Evolutionary conservation across 2,888 invertebrate genomes (phyloP), one percentile per base, ranked within the genome.

Genomic region (Diloba caeruleocephala): DNA sequence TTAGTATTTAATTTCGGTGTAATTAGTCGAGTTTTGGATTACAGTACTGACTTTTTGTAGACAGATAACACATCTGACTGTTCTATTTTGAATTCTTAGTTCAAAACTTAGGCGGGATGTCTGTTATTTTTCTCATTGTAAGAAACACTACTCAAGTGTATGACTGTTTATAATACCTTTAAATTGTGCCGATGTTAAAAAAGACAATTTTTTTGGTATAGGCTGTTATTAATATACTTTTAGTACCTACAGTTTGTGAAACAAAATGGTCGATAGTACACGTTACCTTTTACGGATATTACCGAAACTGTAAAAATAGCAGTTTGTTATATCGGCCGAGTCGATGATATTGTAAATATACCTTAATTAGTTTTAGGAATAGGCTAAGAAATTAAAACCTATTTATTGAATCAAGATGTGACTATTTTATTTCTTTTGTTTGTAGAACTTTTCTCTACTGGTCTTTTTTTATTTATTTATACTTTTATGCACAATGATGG

Each of bases 341-440:
- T 84, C 66, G 73, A 75, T 70, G 58, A 59, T 71, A 61, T 51
- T 87, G 87, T 89, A 87, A 75, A 87, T 87, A 88, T 59, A 70
- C 48, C 43, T 53, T 71, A 67, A 74, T 75, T 74, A 74, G 44
- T 58, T 68, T 3, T 80, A 78, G 79, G 74, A 21, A 55, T 76
- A 74, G 72, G 51, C 51, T 74, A 81, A 76, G 77, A 76, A 75
- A 88, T 85, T 88, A 90, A 68, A 85, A n/a, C 83, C 78, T 89
- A 90, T 90, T 90, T 90, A 90, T 90, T 90, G 82, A 85, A 78
- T 74, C 53, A 56, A 51, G 56, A 59, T 67, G 54, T 54, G 59
- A 38, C 25, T 8, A 73, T 72, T 57, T 63, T 71, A 63, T 50
- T 49, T 60, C 15, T 38, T 29, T 52, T 44, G 52, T 56, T 54